Evolutionary conservation across 30 jellyfish, hydroid and myxozoan species (phyloP).

Genomic region (Hydractinia symbiolongicarpus): DNA sequence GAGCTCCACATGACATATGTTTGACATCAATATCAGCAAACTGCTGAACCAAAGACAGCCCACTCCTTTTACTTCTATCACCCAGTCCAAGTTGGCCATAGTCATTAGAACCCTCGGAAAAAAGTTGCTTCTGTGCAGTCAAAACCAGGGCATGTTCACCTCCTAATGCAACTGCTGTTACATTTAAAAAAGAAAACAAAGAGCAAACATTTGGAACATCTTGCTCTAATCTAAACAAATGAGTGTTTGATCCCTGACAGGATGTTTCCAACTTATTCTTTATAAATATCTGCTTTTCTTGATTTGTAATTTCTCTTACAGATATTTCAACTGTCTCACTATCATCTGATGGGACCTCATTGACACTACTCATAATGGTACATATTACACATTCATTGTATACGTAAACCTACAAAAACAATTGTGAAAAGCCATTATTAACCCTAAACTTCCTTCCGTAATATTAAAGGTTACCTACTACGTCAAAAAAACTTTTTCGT

Average conservation of each 20-base stretch:
- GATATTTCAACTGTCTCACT: background rate
- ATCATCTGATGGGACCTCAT: constrained; percentile 20
- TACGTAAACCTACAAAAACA: too few relatives aligned
- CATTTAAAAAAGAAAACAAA: constrained; percentile 32
- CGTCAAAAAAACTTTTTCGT: too few relatives aligned
- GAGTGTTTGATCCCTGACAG: constrained; percentile 28
- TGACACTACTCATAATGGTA: background rate
- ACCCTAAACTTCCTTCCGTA: too few relatives aligned
- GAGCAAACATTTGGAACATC: constrained; percentile 24
- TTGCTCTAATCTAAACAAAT: constrained; percentile 28
- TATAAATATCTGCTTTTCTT: constrained; percentile 12
- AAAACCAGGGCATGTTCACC: constrained; percentile 61
- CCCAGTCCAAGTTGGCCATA: constrained; percentile 97
- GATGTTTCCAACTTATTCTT: background rate
- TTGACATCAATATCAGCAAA: constrained; percentile 39
- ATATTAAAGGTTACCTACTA: too few relatives aligned
- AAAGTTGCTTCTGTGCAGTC: constrained; percentile 47
- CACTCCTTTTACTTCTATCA: constrained; percentile 52
- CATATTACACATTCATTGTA: background rate
- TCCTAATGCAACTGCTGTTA: constrained; percentile 72
- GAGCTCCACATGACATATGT: constrained; percentile 65
- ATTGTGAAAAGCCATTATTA: too few relatives aligned
- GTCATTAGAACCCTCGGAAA: constrained; percentile 66
- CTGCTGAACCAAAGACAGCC: constrained; percentile 18
- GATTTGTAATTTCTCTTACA: constrained; percentile 33